Percentiles rank a stretch among this genome's conserved stretches.
These are phyloP conservation scores for Drosophila subobscura DNA, from an alignment of 1,140 invertebrate genomes.

Conservation along the genomic window DNA sequence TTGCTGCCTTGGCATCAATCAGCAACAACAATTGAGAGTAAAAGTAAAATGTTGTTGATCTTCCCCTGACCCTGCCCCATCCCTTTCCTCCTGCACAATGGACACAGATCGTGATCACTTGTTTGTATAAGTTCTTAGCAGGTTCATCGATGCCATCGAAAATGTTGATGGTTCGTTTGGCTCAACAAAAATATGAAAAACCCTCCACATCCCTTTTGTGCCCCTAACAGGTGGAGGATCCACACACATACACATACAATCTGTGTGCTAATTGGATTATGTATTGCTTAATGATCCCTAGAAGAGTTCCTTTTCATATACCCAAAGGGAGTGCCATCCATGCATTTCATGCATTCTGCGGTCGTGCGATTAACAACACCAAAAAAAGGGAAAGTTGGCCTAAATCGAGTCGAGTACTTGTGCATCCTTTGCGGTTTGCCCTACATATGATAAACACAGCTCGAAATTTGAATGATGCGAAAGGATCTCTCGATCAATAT, in stretches of 20 bases:
- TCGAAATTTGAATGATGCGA: background rate
- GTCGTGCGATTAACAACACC: constrained; percentile 35
- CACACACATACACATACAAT: background rate
- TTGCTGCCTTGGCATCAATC: constrained; percentile 55
- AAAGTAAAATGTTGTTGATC: constrained; percentile 74
- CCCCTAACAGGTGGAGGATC: constrained; percentile 66
- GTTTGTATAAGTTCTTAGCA: constrained; percentile 78
- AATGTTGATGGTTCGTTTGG: constrained; percentile 74
- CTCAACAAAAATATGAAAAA: constrained; percentile 70
- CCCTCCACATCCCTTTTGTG: constrained; percentile 42
- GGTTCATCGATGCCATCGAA: constrained; percentile 55
- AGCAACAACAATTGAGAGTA: constrained; percentile 67
- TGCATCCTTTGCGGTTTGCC: constrained; percentile 1
- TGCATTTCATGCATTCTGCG: constrained; percentile 45
- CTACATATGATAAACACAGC: constrained; percentile 2
- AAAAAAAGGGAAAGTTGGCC: constrained; percentile 67
- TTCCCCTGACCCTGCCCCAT: constrained; percentile 8
- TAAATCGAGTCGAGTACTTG: constrained; percentile 25
- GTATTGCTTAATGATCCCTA: constrained; percentile 74
- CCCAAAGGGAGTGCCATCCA: constrained; percentile 17
- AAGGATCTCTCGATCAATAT: background rate
- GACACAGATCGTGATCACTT: constrained; percentile 66
- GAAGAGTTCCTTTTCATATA: no score
- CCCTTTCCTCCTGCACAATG: background rate
- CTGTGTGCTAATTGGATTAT: constrained; percentile 74